These are phyloP conservation scores for Zonitis immaculata DNA, from an alignment of 2,888 invertebrate genomes.

Conservation along the genomic window DNA sequence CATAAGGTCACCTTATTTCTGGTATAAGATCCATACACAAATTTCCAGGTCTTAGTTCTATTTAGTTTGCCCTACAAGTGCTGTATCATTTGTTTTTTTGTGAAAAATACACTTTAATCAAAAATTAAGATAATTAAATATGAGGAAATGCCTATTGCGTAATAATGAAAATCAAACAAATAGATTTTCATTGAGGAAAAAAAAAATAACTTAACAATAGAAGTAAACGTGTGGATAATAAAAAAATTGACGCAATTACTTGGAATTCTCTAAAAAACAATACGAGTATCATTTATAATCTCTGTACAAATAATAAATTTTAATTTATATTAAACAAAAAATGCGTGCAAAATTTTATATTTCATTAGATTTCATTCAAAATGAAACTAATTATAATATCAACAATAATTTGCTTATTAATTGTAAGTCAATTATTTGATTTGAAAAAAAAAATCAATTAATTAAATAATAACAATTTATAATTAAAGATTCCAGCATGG, in stretches of 20 bases:
- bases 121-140: too few species aligned
- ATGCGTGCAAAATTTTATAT: neutral
- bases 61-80: too few species aligned
- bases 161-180: too few species aligned
- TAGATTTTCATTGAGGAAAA: too few species aligned
- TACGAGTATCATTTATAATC: neutral
- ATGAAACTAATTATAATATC: neutral
- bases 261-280: too few species aligned
- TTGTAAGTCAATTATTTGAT: neutral
- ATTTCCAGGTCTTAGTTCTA: too few species aligned
- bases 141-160: too few species aligned
- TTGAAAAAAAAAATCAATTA: neutral
- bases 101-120: too few species aligned
- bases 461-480: neutral
- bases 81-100: too few species aligned
- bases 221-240: neutral
- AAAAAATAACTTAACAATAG: too few species aligned
- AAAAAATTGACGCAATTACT: neutral
- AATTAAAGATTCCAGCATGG: neutral
- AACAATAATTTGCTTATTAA: neutral
- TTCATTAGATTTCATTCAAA: neutral
- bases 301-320: neutral
- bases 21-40: too few species aligned
- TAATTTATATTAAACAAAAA: neutral
- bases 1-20: too few species aligned